Evolutionary conservation across 2,888 invertebrate genomes (phyloP).

Genomic region (Limenitis camilla): DNA sequence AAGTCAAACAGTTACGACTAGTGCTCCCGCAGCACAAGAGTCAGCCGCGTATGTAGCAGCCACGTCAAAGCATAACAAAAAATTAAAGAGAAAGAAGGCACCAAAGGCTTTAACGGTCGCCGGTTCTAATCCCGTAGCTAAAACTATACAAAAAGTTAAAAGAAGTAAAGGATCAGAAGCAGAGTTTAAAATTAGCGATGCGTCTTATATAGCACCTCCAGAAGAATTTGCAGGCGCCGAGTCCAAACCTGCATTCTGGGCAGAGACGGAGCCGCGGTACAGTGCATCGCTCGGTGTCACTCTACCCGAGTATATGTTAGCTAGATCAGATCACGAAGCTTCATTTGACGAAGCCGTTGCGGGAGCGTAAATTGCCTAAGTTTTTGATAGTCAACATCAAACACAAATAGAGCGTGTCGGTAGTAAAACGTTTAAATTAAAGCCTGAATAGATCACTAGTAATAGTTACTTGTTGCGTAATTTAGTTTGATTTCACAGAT

Average conservation of each 20-base stretch:
- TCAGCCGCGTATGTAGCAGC: conserved; percentile 61
- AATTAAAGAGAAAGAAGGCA: conserved; percentile 60
- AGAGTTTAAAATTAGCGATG: conserved; percentile 47
- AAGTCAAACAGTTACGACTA: conserved; percentile 58
- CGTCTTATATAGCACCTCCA: conserved; percentile 59
- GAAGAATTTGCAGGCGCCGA: conserved; percentile 71
- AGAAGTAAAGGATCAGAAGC: conserved; percentile 51
- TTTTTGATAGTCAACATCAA: conserved; percentile 53
- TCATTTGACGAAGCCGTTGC: conserved; percentile 77
- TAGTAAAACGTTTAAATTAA: conserved; percentile 51
- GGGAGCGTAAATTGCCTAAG: conserved; percentile 52
- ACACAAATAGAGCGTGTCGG: conserved; percentile 64
- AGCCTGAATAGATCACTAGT: conserved; percentile 50
- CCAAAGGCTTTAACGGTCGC: conserved; percentile 38
- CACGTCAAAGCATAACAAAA: conserved; percentile 51
- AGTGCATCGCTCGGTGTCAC: conserved; percentile 77
- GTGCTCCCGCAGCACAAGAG: conserved; percentile 45
- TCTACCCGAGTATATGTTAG: conserved; percentile 80
- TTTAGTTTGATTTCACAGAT: conserved; percentile 56
- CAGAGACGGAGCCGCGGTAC: conserved; percentile 79
- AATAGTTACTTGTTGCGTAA: conserved; percentile 52
- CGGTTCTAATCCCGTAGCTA: conserved; percentile 39
- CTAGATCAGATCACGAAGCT: conserved; percentile 79
- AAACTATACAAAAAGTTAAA: conserved; percentile 39
- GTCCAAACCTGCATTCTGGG: conserved; percentile 77